Percentiles rank a stretch among this genome's conserved stretches.
phyloP scores from a whole-genome alignment of 2,113 vertebrate species.

The Probosciger aterrimus region DNA sequence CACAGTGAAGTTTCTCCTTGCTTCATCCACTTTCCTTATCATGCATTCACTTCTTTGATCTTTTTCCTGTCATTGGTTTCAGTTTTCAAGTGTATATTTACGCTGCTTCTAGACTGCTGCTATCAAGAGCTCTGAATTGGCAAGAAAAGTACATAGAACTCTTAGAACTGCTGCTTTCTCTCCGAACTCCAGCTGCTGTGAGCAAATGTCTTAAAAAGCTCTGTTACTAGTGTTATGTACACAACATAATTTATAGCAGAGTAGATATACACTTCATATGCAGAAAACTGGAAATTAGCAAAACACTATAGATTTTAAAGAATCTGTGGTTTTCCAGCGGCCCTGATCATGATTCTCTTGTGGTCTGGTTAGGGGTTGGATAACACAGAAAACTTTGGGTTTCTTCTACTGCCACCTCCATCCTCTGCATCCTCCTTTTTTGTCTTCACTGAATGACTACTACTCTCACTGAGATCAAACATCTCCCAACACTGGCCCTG shows the following conservation, averaged over 20 bases:
- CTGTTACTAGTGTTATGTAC: background rate
- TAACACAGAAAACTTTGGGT: constrained; percentile 78
- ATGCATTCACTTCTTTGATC: constrained; percentile 59
- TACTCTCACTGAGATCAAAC: constrained; percentile 77
- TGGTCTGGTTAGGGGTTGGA: constrained; percentile 81
- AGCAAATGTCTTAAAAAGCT: constrained; percentile 55
- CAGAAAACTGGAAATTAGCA: constrained; percentile 66
- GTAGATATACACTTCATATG: constrained; percentile 50
- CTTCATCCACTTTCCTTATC: constrained; percentile 51
- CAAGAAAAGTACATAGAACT: constrained; percentile 55
- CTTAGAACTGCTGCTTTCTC: constrained; percentile 44
- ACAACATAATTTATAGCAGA: constrained; percentile 27
- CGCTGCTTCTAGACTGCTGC: constrained; percentile 36
- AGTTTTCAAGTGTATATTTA: constrained; percentile 69
- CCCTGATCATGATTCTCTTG: constrained; percentile 78
- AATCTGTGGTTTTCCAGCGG: constrained; percentile 75
- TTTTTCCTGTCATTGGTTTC: constrained; percentile 63
- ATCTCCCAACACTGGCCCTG: constrained; percentile 75
- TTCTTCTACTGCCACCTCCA: constrained; percentile 78
- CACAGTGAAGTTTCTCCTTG: constrained; percentile 56
- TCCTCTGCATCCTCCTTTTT: constrained; percentile 80
- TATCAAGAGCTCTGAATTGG: constrained; percentile 56
- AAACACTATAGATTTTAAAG: constrained; percentile 56
- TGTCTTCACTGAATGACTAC: constrained; percentile 79
- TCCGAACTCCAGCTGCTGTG: constrained; percentile 19